phyloP scores from a whole-genome alignment of 1,140 invertebrate species.

The Saccostrea glomerata region DNA sequence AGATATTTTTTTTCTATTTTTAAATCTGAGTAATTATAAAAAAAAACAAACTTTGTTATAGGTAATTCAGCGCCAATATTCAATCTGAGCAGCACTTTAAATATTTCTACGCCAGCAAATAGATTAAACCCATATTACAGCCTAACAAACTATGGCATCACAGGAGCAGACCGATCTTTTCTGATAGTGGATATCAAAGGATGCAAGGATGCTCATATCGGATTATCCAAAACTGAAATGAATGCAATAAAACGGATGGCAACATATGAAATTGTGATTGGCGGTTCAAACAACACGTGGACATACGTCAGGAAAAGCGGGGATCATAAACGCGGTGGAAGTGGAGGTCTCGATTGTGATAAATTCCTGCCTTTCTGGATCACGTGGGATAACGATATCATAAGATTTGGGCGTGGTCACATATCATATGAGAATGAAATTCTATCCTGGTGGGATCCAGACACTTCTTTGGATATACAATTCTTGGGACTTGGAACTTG shows the following conservation, averaged over 20 bases:
- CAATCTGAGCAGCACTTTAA: background rate
- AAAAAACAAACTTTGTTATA: background rate
- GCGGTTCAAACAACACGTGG: background rate
- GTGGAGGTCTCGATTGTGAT: background rate
- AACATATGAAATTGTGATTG: slow-evolving; percentile 4
- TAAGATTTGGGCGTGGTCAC: background rate
- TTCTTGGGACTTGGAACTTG: background rate
- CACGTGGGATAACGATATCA: slow-evolving; percentile 10
- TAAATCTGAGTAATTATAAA: too few species aligned
- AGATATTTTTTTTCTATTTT: too few species aligned
- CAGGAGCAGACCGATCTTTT: background rate
- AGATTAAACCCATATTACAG: background rate
- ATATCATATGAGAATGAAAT: background rate
- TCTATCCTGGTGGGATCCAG: background rate
- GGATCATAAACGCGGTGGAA: background rate
- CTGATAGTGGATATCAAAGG: slow-evolving; percentile 1
- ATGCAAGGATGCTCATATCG: background rate
- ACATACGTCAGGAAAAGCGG: background rate
- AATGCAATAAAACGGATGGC: background rate
- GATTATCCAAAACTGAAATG: slow-evolving; percentile 18
- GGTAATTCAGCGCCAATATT: background rate
- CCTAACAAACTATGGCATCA: background rate
- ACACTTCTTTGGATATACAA: background rate
- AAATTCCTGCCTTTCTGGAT: background rate
- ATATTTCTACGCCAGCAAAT: background rate